A percentile compares a stretch with the other conserved stretches of the same genome.
Evolutionary conservation across 2,888 invertebrate species (phyloP).

Genomic region (Phlogophora meticulosa): DNA sequence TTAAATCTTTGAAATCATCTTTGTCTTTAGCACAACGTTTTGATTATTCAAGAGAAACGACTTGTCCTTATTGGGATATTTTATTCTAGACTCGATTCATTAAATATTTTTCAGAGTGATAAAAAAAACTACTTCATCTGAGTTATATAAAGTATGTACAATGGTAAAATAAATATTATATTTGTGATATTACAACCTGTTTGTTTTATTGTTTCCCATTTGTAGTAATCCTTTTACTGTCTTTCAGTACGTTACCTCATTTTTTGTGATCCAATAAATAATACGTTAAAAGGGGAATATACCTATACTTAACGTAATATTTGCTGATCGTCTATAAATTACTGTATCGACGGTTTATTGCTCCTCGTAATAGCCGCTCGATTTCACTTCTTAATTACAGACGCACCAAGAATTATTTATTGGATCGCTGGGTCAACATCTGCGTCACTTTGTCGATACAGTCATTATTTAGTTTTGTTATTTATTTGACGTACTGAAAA

Average conservation of each 20-base stretch:
- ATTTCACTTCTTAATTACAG: slow-evolving; percentile 40
- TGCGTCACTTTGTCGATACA: slow-evolving; percentile 3
- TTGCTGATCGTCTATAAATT: slow-evolving; percentile 22
- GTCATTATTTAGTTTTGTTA: slow-evolving; percentile 6
- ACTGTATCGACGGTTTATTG: slow-evolving; percentile 28
- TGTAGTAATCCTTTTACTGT: not conserved
- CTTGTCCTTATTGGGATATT: slow-evolving; percentile 82
- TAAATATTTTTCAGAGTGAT: slow-evolving; percentile 83
- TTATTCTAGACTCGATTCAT: slow-evolving; percentile 73
- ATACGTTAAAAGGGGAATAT: slow-evolving; percentile 15
- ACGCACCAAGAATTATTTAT: slow-evolving; percentile 28
- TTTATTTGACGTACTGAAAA: not conserved
- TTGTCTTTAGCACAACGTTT: slow-evolving; percentile 81
- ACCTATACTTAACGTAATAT: slow-evolving; percentile 11
- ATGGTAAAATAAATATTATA: slow-evolving; percentile 89
- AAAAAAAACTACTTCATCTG: slow-evolving; percentile 80
- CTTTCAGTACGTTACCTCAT: slow-evolving; percentile 18
- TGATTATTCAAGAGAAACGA: slow-evolving; percentile 70
- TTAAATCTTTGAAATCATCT: slow-evolving; percentile 69
- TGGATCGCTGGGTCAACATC: slow-evolving; percentile 9
- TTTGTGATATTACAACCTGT: slow-evolving; percentile 83
- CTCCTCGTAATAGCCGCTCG: slow-evolving; percentile 10
- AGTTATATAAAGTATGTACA: slow-evolving; percentile 88
- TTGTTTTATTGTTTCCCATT: slow-evolving; percentile 59
- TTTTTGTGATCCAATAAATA: slow-evolving; percentile 38